Evolutionary conservation across 2,113 vertebrate genomes (phyloP).

Genomic region (Heterotilapia buettikoferi): DNA sequence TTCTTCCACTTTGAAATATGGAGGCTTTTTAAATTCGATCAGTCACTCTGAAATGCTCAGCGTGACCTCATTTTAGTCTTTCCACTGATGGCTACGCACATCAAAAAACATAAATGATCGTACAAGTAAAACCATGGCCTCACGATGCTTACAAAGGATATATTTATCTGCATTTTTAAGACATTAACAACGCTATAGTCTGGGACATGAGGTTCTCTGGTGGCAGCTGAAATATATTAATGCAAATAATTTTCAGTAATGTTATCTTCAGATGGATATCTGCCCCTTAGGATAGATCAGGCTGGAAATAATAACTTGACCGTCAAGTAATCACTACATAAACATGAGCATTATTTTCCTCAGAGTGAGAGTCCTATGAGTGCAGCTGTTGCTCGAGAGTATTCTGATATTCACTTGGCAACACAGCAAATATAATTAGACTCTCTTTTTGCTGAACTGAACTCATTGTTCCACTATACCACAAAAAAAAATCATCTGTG

Average conservation of each 20-base stretch:
- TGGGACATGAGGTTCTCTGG: conserved; percentile 12
- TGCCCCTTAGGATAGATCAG: neutral
- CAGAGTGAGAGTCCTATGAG: neutral
- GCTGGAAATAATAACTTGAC: neutral
- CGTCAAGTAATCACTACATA: neutral
- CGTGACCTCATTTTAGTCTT: conserved; percentile 9
- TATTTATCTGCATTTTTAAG: conserved; percentile 24
- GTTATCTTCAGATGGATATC: conserved; percentile 12
- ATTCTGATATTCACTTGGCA: neutral
- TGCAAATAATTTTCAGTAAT: conserved; percentile 16
- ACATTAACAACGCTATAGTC: neutral
- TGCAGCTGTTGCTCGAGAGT: neutral
- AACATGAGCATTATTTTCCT: neutral
- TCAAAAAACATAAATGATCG: conserved; percentile 19
- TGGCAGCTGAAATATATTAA: conserved; percentile 22
- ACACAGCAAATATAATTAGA: neutral
- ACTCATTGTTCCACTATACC: neutral
- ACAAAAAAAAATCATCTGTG: neutral
- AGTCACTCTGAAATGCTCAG: conserved; percentile 6
- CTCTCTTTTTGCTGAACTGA: neutral
- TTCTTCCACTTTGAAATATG: conserved; percentile 17
- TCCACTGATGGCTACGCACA: neutral
- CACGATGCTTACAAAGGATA: neutral
- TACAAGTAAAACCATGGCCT: neutral
- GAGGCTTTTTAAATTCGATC: conserved; percentile 7